These are phyloP conservation scores for Erannis defoliaria DNA, from an alignment of 2,888 invertebrate species.

Conservation along the genomic window DNA sequence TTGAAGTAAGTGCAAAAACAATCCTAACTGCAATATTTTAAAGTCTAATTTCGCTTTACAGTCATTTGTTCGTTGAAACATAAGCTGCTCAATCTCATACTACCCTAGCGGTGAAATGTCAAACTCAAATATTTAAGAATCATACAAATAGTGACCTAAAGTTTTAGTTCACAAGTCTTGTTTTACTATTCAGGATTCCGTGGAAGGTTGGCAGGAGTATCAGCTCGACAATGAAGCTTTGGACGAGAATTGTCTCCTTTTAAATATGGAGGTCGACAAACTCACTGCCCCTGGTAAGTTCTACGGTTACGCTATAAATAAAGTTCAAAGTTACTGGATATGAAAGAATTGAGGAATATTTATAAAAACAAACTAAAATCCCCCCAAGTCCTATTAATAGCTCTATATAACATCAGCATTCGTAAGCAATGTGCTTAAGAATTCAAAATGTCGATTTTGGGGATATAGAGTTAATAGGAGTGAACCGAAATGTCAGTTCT, in stretches of 20 bases:
- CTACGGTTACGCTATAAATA: no score
- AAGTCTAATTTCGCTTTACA: not conserved
- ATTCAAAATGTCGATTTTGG: not conserved
- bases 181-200: slow-evolving; percentile 67
- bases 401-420: no score
- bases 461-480: not conserved
- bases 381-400: not conserved
- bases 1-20: slow-evolving; percentile 87
- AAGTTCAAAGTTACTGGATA: not conserved
- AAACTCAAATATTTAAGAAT: not conserved
- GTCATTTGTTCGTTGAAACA: not conserved
- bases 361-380: not conserved
- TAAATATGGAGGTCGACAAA: slow-evolving; percentile 79
- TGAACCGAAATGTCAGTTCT: not conserved
- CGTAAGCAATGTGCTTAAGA: slow-evolving; percentile 1
- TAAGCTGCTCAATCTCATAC: not conserved
- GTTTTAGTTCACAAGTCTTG: not conserved
- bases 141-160: not conserved
- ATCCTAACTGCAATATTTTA: not conserved
- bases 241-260: slow-evolving; percentile 80
- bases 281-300: slow-evolving; percentile 69
- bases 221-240: slow-evolving; percentile 74
- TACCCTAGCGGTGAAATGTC: not conserved
- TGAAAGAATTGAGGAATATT: not conserved
- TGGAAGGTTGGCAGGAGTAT: slow-evolving; percentile 81